Conservation (phyloP, 2,113 vertebrate genomes). For the Macrotis lagotis region DNA sequence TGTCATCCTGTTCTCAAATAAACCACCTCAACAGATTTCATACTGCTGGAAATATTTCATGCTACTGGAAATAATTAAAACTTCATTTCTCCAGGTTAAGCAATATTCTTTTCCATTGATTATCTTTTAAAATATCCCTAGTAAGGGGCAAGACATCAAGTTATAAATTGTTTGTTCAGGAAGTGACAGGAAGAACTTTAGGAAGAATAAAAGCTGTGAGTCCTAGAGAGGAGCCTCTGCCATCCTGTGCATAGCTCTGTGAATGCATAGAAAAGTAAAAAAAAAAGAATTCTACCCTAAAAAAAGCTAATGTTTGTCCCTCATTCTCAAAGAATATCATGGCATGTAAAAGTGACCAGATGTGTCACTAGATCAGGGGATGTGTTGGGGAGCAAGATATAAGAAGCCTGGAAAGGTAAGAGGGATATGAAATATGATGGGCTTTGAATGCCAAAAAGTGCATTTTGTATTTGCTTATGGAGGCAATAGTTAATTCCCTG, state of each 20-base stretch:
- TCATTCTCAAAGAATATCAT: no score
- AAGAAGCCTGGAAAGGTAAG: background rate
- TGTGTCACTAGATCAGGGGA: background rate
- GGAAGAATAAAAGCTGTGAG: background rate
- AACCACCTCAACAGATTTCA: background rate
- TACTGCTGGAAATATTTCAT: background rate
- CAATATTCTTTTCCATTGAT: background rate
- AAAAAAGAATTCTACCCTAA: background rate
- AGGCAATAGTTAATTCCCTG: background rate
- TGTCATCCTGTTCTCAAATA: background rate
- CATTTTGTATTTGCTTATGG: background rate
- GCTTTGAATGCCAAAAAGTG: background rate
- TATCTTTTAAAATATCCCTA: background rate
- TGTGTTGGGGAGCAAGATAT: background rate
- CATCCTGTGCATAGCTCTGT: background rate
- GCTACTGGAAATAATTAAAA: no score
- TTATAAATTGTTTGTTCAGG: slow-evolving; percentile 1
- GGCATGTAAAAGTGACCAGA: no score
- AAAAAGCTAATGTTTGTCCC: background rate
- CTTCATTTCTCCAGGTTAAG: background rate
- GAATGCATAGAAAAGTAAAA: background rate
- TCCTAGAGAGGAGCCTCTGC: background rate
- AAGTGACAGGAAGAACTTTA: background rate
- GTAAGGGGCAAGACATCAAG: background rate
- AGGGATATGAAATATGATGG: background rate